Conservation (phyloP, 2,113 vertebrate species). For the Taurulus bubalis region DNA sequence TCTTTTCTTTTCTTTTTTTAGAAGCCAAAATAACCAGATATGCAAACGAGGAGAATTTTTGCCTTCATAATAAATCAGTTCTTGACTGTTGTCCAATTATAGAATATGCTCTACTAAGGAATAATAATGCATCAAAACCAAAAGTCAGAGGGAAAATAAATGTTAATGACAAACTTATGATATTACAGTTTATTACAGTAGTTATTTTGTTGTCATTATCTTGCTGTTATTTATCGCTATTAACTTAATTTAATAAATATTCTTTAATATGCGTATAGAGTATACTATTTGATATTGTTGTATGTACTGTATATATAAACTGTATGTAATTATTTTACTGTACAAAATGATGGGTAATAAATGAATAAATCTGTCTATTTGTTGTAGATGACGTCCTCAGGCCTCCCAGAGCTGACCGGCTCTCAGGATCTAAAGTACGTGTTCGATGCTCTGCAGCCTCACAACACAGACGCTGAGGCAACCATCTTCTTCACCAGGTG, state of each 20-base stretch:
- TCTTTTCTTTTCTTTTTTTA: constrained; percentile 29
- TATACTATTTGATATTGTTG: background rate
- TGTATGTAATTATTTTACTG: background rate
- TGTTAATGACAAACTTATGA: too few species aligned
- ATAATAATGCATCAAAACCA: background rate
- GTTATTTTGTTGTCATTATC: background rate
- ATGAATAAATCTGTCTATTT: background rate
- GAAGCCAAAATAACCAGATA: background rate
- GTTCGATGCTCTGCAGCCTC: constrained; percentile 94
- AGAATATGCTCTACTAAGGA: background rate
- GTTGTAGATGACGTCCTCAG: constrained; percentile 94
- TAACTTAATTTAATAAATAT: background rate
- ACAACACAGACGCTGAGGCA: constrained; percentile 96
- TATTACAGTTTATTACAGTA: too few species aligned
- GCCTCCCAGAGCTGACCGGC: constrained; percentile 92
- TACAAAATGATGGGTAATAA: background rate
- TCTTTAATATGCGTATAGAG: too few species aligned
- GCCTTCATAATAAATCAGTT: constrained; percentile 29
- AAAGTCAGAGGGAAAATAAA: background rate
- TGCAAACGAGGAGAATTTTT: background rate
- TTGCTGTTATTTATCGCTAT: background rate
- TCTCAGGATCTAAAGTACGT: constrained; percentile 96
- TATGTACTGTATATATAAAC: background rate
- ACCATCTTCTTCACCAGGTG: constrained; percentile 99
- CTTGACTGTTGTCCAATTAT: constrained; percentile 32